Conservation (phyloP, 2,113 vertebrate genomes). For the Dolichotis patagonum region DNA sequence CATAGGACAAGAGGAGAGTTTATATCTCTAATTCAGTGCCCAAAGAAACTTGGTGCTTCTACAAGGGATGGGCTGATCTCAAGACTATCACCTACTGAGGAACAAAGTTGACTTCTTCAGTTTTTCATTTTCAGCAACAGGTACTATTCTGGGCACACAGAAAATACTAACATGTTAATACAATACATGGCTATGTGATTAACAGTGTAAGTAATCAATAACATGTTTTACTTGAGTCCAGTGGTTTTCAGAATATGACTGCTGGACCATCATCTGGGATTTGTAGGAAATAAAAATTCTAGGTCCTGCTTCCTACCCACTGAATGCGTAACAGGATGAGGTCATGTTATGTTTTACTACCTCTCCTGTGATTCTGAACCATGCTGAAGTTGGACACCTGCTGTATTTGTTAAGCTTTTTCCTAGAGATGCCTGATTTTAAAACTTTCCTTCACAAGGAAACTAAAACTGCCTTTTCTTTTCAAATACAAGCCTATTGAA, state of each 20-base stretch:
- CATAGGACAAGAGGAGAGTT: neutral
- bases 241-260: neutral
- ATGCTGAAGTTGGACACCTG: neutral
- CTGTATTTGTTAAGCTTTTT: neutral
- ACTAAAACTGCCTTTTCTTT: neutral
- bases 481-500: constrained; percentile 40
- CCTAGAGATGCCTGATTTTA: neutral
- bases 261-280: neutral
- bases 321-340: neutral
- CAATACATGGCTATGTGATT: neutral
- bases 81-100: neutral
- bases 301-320: neutral
- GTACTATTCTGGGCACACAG: neutral
- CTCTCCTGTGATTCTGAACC: neutral
- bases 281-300: neutral
- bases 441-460: neutral
- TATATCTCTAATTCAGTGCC: neutral
- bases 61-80: neutral
- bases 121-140: neutral
- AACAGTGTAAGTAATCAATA: neutral
- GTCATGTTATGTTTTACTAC: neutral
- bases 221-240: neutral
- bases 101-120: neutral
- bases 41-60: neutral
- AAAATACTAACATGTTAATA: neutral